Evolutionary conservation across 2,888 invertebrate genomes (phyloP), one percentile per base, ranked within the genome.

Genomic region (Argyresthia goedartella): DNA sequence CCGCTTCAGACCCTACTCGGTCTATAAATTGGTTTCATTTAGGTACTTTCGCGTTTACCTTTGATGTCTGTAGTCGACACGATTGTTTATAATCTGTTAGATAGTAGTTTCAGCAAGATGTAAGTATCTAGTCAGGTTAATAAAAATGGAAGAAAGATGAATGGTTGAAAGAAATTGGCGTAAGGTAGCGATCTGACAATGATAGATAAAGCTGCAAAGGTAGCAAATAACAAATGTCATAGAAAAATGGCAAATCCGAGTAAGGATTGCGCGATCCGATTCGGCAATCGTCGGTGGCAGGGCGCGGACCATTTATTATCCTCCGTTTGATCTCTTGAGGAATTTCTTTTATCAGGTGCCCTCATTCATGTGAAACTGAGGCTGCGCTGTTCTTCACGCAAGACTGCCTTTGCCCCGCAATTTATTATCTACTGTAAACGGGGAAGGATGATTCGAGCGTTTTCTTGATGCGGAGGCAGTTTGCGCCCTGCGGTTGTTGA

Each of bases 191-290:
- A 59, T 56, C 59, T 61, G 76, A 75, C 77, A 73, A 64, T 75
- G 78, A 77, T 63, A 70, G 69, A 76, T 65, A 63, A 60, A 65
- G 61, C 60, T 56, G 70, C 61, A 58, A 55, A 60, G 64, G 61
- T 64, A 61, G 65, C 66, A 67, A 67, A 73, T 76, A 73, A 73
- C 71, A 66, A 73, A 73, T 73, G 76, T 77, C 76, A 75, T 73
- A 68, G 61, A 60, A 63, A 65, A 60, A 64, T 63, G 65, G 67
- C 64, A 61, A 64, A 55, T 58, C 58, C 59, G 50, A 55, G 55
- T 64, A 64, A 63, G 60, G 62, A 61, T 59, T 63, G 62, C 59
- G 56, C 63, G 60, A 65, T 64, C 60, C 63, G 65, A 69, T 66
- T 65, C 62, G 54, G 50, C 55, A 54, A 54, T 39, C 46, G 33